A percentile compares a stretch with the other conserved stretches of the same genome.
These are phyloP conservation scores for Scelioninae gen. 1 DNA, from an alignment of 2,888 invertebrate species.

Conservation along the genomic window DNA sequence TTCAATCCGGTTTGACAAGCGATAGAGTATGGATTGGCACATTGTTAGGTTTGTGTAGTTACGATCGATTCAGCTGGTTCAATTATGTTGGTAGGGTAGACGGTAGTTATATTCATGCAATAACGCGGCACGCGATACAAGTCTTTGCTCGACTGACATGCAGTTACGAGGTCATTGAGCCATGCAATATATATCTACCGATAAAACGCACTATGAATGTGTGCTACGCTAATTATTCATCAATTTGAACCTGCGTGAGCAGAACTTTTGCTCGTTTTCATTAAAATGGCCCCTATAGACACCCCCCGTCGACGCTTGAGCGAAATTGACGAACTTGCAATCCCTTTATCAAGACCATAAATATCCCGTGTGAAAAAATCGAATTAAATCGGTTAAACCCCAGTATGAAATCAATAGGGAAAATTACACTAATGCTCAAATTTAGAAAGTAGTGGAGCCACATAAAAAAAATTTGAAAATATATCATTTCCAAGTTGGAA, in stretches of 20 bases:
- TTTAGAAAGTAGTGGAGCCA: too few species aligned
- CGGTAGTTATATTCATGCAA: constrained; percentile 62
- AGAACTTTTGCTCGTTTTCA: constrained; percentile 19
- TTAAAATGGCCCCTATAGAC: constrained; percentile 3
- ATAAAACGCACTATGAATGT: constrained; percentile 60
- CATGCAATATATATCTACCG: constrained; percentile 68
- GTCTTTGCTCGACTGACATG: constrained; percentile 76
- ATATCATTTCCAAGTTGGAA: too few species aligned
- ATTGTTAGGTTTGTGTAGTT: constrained; percentile 45
- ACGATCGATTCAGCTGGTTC: constrained; percentile 68
- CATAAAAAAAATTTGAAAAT: too few species aligned
- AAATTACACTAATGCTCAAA: too few species aligned
- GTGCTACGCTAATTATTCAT: constrained; percentile 38
- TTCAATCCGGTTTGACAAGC: constrained; percentile 38
- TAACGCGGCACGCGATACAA: constrained; percentile 70
- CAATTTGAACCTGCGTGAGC: constrained; percentile 31
- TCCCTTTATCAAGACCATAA: too few species aligned
- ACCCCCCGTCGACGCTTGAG: not conserved
- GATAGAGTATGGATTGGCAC: constrained; percentile 49
- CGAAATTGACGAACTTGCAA: not conserved
- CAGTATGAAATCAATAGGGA: too few species aligned
- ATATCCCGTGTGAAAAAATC: too few species aligned
- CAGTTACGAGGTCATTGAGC: constrained; percentile 76
- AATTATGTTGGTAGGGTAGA: constrained; percentile 67
- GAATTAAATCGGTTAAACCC: too few species aligned